Evolutionary conservation across 2,113 vertebrate species (phyloP), one percentile per base, ranked within the genome.

Genomic region (Eudyptes chrysolophus): DNA sequence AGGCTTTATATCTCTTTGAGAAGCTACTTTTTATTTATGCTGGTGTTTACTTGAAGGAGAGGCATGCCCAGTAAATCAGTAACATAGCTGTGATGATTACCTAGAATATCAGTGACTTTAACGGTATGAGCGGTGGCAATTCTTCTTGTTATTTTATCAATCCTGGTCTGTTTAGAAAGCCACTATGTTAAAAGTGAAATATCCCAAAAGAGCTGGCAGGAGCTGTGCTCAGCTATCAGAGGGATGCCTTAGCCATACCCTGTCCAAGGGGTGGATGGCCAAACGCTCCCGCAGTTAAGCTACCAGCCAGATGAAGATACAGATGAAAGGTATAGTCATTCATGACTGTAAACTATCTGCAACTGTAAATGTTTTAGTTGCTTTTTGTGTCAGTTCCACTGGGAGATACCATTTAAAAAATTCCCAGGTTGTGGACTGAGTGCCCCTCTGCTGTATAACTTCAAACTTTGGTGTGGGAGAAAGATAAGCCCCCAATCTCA

Each of bases 241-340:
- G 27, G n/a, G 20, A 1, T 42, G 13, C 16, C 17, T 44, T 17
- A 22, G 16, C 15, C 29, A 6, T 14, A 7, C 7, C 20, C 6
- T 1, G 1, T 4, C 21, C n/a, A 17, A 26, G 29, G 15, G 2
- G 2, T 40, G 61, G 24, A 40, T 69, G 24, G 34, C 16, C 49
- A 16, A 27, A 22, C 10, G n/a, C 46, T 58, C n/a, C 11, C 1
- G 1, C 2, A 19, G 16, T 4, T 12, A 32, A 58, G 18, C 42
- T 30, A 7, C 0, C 1, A 70, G 42, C 7, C 25, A 32, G 11
- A 2, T 22, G 13, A 66, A 61, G 16, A 26, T 14, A 13, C 8
- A 17, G 12, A 6, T 25, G 49, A 17, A n/a, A 87, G 22, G 4
- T 25, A 0, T 2, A 36, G 22, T 11, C 24, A 34, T 64, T 55